phyloP scores from a whole-genome alignment of 2,113 vertebrate genomes.

The Panthera uncia region DNA sequence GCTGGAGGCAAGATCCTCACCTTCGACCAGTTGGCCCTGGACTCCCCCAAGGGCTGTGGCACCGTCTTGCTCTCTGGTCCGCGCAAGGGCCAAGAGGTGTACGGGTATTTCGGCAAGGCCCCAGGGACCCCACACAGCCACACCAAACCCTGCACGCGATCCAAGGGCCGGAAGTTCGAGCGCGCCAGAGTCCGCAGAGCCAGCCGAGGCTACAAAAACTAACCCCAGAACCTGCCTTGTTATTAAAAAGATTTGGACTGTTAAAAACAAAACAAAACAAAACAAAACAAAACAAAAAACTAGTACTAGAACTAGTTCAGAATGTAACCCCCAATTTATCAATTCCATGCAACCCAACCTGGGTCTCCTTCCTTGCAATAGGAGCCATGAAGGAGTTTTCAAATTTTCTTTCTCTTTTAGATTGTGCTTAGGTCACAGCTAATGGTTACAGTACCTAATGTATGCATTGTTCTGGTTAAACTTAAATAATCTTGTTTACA shows the following conservation, averaged over 20 bases:
- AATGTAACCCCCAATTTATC: background rate
- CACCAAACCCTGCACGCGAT: constrained; percentile 93
- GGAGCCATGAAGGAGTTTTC: background rate
- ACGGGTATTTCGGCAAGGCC: constrained; percentile 95
- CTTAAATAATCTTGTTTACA: background rate
- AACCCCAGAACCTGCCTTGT: constrained; percentile 52
- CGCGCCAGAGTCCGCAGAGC: constrained; percentile 92
- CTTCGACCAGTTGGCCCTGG: constrained; percentile 94
- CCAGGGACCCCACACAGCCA: constrained; percentile 94
- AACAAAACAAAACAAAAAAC: too few species aligned
- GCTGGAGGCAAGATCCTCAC: constrained; percentile 93
- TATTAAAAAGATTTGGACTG: constrained; percentile 85
- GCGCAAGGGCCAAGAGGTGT: constrained; percentile 93
- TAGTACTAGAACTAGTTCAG: background rate
- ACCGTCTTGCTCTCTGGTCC: constrained; percentile 94
- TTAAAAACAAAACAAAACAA: too few species aligned
- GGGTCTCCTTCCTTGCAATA: background rate
- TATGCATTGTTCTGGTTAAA: background rate
- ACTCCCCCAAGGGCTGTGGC: constrained; percentile 91
- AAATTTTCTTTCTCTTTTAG: background rate
- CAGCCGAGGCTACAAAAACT: constrained; percentile 94
- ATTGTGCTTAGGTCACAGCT: background rate
- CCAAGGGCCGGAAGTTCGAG: constrained; percentile 97
- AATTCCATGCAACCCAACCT: background rate
- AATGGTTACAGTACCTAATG: background rate